These are phyloP conservation scores for Campylomormyrus tamandua DNA, from an alignment of 2,113 vertebrate species.

Conservation along the genomic window DNA sequence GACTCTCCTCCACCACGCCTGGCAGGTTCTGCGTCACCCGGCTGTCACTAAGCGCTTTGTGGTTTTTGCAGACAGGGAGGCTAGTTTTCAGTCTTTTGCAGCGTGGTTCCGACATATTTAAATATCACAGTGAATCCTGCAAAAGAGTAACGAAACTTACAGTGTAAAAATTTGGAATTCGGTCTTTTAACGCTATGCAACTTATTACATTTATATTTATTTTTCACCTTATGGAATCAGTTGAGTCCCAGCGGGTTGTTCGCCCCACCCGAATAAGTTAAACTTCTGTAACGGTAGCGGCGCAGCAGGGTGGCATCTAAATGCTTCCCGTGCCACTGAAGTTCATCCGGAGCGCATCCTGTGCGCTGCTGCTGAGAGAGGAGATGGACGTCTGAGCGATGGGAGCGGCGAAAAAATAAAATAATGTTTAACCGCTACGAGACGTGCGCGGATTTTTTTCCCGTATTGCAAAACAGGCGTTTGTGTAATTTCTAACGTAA, in stretches of 20 bases:
- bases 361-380: background rate
- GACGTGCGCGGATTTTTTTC: background rate
- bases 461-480: background rate
- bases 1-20: slow-evolving; percentile 56
- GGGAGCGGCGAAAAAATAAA: background rate
- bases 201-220: background rate
- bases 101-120: slow-evolving; percentile 50
- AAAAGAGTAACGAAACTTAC: background rate
- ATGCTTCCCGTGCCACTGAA: slow-evolving; percentile 43
- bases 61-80: slow-evolving; percentile 49
- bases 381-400: background rate
- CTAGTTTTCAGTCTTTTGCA: slow-evolving; percentile 48
- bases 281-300: background rate
- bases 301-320: background rate
- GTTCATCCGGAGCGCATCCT: slow-evolving; percentile 38
- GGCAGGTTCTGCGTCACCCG: slow-evolving; percentile 53
- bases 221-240: background rate
- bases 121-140: background rate
- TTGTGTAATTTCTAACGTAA: background rate
- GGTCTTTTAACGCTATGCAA: background rate
- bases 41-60: slow-evolving; percentile 36
- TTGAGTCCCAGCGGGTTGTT: background rate
- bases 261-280: background rate
- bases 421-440: background rate
- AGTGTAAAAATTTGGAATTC: background rate